These are phyloP conservation scores for Idris sp. DNA, from an alignment of 1,140 invertebrate genomes.

Conservation along the genomic window DNA sequence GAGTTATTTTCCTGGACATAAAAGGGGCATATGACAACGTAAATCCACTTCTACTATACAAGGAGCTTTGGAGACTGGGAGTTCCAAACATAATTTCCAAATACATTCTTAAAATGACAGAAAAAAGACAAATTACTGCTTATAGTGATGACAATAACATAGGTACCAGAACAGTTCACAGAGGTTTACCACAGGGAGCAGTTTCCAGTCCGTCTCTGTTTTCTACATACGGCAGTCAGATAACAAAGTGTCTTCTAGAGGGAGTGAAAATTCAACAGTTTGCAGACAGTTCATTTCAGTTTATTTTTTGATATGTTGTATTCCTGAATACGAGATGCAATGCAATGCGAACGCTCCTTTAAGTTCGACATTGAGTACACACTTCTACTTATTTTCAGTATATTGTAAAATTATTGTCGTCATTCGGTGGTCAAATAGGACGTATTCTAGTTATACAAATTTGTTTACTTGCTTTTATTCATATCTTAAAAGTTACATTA, in stretches of 20 bases:
- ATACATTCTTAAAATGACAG: not conserved
- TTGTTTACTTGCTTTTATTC: no score
- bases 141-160: not conserved
- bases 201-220: conserved; percentile 2
- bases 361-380: no score
- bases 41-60: not conserved
- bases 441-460: no score
- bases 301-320: no score
- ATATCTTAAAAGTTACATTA: no score
- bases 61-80: not conserved
- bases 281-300: no score
- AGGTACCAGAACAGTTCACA: not conserved
- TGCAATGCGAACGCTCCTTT: no score
- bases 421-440: no score
- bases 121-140: not conserved
- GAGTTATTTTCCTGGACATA: conserved; percentile 3
- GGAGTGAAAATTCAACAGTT: conserved; percentile 10
- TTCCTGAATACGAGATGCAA: no score
- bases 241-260: not conserved
- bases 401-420: no score
- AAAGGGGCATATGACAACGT: conserved; percentile 1
- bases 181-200: not conserved
- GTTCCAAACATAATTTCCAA: not conserved
- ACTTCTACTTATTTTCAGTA: no score
- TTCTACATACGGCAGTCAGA: not conserved